Evolutionary conservation across 1,140 invertebrate genomes (phyloP).

Genomic region (Drosophila bifasciata): DNA sequence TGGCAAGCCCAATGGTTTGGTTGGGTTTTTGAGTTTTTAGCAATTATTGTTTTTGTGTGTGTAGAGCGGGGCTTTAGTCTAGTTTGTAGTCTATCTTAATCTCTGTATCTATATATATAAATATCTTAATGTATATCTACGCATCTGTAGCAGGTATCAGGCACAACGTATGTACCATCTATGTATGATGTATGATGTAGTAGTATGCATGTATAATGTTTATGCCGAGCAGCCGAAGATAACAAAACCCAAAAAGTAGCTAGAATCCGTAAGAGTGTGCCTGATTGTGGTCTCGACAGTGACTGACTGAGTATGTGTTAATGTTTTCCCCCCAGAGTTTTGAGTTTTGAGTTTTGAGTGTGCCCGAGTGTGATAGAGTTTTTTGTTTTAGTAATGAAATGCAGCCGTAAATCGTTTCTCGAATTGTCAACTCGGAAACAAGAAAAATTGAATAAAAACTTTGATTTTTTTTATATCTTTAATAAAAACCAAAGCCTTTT

Average conservation of each 20-base stretch:
- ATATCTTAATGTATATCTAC: no score
- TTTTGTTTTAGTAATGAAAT: conserved; percentile 56
- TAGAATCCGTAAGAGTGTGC: conserved; percentile 64
- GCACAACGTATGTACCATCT: conserved; percentile 35
- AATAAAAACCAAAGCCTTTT: conserved; percentile 18
- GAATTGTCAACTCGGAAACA: conserved; percentile 26
- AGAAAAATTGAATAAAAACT: conserved; percentile 42
- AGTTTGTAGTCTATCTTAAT: conserved; percentile 51
- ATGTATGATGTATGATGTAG: conserved; percentile 72
- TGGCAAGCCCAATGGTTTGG: conserved; percentile 18
- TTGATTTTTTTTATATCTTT: conserved; percentile 47
- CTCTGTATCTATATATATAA: conserved; percentile 35
- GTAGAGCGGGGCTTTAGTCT: conserved; percentile 69
- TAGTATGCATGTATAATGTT: no score
- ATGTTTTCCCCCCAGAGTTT: conserved; percentile 46
- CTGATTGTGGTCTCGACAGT: conserved; percentile 32
- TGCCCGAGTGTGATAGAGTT: conserved; percentile 48
- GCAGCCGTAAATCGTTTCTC: conserved; percentile 59
- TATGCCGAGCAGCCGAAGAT: conserved; percentile 75
- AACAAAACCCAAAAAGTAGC: conserved; percentile 64
- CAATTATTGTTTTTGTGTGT: conserved; percentile 57
- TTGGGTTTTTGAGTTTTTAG: conserved; percentile 48
- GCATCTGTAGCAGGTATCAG: conserved; percentile 38
- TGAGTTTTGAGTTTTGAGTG: conserved; percentile 20
- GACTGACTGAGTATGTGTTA: conserved; percentile 46